Evolutionary conservation across 2,797 vertebrate species (phyloP), one percentile per base, ranked within the genome.

Genomic region (Sebastes nivosus): DNA sequence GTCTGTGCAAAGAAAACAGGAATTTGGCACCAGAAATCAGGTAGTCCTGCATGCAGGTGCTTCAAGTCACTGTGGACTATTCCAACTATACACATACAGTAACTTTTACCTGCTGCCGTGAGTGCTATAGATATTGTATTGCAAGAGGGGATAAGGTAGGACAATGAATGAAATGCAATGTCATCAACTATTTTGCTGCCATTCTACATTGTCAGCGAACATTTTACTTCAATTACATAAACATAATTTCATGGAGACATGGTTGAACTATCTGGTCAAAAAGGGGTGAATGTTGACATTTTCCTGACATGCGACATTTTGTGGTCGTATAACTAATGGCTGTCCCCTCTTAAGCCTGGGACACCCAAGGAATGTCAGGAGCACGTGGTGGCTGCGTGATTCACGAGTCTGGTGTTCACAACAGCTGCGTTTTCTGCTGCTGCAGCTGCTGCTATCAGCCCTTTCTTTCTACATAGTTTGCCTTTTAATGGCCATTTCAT

Each of bases 211-310:
- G 30, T 81, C 58, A 18, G 61, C 10, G 11, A 72, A 58, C 5
- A 27, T 70, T 64, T 52, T 25, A 14, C 13, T 65, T 0, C 11
- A 27, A 67, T 50, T 34, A 32, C 22, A 55, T 65, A 7, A 24
- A 32, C 5, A 18, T 50, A 5, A 42, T 36, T 57, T 75, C 20
- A 68, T 6, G 2, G 20, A 73, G 54, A n/a, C 34, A 12, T 16
- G 3, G 14, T 32, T 81, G 68, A 54, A 55, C 11, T 42, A 16
- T 71, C 11, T 34, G 13, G 18, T 60, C 18, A 65, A 54, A 82
- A 75, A 59, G 61, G 29, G 52, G 38, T n/a, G 14, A 12, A 9
- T 29, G 30, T 68, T 72, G 65, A 70, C 60, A 63, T 79, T 78
- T 81, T 60, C 20, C 14, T 36, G 25, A 65, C 2, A 22, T 29